Evolutionary conservation across 2,797 vertebrate species (phyloP).

Genomic region (Cichlasoma orientale): DNA sequence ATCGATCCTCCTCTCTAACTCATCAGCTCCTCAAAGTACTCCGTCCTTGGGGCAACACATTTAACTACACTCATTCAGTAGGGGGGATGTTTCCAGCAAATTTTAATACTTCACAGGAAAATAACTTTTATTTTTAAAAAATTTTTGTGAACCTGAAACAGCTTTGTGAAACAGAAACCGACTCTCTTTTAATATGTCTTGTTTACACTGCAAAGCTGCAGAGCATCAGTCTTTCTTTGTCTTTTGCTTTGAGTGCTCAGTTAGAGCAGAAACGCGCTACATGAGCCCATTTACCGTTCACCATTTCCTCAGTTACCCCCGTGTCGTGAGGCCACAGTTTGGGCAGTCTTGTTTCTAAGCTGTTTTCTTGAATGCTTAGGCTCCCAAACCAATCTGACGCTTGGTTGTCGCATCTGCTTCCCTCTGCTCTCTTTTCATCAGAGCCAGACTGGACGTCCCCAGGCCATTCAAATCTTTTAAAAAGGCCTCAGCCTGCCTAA

Average conservation of each 20-base stretch:
- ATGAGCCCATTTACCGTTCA: too few species aligned
- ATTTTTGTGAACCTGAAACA: neutral
- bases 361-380: slow-evolving; percentile 22
- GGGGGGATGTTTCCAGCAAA: too few species aligned
- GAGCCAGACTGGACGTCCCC: slow-evolving; percentile 27
- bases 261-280: too few species aligned
- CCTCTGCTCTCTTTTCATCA: slow-evolving; percentile 37
- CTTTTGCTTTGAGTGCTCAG: too few species aligned
- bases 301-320: neutral
- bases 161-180: neutral
- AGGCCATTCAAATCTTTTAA: slow-evolving; percentile 37
- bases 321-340: neutral
- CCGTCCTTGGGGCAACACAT: too few species aligned
- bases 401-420: slow-evolving; percentile 58
- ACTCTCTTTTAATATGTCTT: neutral
- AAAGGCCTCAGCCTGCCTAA: slow-evolving; percentile 44
- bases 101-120: too few species aligned
- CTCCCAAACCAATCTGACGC: slow-evolving; percentile 49
- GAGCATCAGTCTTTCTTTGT: neutral
- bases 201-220: neutral
- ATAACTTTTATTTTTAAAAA: neutral
- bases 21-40: neutral
- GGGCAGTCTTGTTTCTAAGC: slow-evolving; percentile 18
- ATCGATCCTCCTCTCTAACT: neutral
- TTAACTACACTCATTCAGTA: neutral